phyloP scores from a whole-genome alignment of 2,113 vertebrate species.

The Chaetops frenatus region DNA sequence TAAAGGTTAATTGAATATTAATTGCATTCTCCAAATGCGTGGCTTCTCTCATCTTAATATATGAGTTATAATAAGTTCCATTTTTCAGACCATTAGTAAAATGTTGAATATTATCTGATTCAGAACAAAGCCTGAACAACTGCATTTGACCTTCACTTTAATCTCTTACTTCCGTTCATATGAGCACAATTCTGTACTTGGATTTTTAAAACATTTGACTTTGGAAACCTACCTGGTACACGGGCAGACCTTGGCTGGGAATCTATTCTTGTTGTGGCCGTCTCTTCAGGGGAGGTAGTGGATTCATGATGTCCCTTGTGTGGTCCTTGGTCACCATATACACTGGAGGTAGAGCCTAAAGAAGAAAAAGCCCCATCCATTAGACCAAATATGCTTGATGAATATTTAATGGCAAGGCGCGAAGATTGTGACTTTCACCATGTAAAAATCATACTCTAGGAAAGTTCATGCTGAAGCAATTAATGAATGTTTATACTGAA shows the following conservation, averaged over 20 bases:
- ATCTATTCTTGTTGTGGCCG: not conserved
- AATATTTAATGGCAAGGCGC: not conserved
- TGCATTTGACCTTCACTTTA: not conserved
- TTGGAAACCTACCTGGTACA: slow-evolving; percentile 35
- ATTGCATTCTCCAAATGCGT: not conserved
- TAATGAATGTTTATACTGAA: not conserved
- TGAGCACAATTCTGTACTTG: not conserved
- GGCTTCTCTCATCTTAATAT: not conserved
- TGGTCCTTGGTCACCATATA: not conserved
- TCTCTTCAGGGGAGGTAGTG: not conserved
- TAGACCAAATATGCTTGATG: not conserved
- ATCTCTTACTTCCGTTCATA: not conserved
- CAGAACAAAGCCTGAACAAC: not conserved
- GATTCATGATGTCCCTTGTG: not conserved
- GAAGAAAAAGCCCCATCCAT: not conserved
- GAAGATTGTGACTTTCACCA: not conserved
- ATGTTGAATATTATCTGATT: not conserved
- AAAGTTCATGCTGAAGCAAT: not conserved
- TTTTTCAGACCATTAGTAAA: not conserved
- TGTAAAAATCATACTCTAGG: not conserved
- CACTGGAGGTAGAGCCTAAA: not conserved
- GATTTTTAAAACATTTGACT: not conserved
- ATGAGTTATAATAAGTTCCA: not conserved
- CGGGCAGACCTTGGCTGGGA: fast-evolving
- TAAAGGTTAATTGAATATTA: not conserved